These are phyloP conservation scores for Micropterix aruncella DNA, from an alignment of 2,888 invertebrate genomes.

Conservation along the genomic window DNA sequence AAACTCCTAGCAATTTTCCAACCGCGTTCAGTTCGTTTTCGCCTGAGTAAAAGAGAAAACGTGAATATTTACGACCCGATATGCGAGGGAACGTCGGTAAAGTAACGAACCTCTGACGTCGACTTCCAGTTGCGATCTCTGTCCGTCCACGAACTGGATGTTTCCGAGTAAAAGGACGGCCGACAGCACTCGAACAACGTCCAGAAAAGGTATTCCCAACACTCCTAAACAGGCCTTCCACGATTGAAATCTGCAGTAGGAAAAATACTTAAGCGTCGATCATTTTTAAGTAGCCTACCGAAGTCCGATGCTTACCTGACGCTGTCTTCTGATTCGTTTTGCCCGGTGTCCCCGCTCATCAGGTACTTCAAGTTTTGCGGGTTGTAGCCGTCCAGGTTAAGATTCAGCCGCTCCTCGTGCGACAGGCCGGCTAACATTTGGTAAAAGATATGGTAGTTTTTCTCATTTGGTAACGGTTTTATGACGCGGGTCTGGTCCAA, in stretches of 20 bases:
- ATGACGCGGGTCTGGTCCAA: constrained; percentile 88
- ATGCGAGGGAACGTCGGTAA: neutral
- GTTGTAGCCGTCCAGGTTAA: constrained; percentile 77
- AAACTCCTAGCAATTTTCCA: constrained; percentile 61
- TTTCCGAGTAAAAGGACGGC: constrained; percentile 86
- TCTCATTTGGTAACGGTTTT: constrained; percentile 70
- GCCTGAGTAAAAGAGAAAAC: constrained; percentile 22
- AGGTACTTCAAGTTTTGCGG: constrained; percentile 72
- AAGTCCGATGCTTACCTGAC: constrained; percentile 20
- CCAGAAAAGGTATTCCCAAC: constrained; percentile 85
- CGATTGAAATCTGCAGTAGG: constrained; percentile 56
- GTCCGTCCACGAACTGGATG: constrained; percentile 75
- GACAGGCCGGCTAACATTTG: constrained; percentile 86
- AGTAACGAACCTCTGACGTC: constrained; percentile 43
- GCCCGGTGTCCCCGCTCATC: constrained; percentile 55
- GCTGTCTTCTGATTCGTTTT: constrained; percentile 60
- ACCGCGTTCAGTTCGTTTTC: constrained; percentile 78
- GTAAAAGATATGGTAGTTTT: constrained; percentile 95
- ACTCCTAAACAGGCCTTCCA: constrained; percentile 88
- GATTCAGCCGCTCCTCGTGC: constrained; percentile 70
- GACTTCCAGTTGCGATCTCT: constrained; percentile 46
- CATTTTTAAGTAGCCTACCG: too few species aligned
- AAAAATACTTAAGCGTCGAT: neutral
- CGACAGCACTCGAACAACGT: constrained; percentile 82
- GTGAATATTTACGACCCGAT: too few species aligned